These are phyloP conservation scores for Hippocampus abdominalis DNA, from an alignment of 2,113 vertebrate genomes.

Conservation along the genomic window DNA sequence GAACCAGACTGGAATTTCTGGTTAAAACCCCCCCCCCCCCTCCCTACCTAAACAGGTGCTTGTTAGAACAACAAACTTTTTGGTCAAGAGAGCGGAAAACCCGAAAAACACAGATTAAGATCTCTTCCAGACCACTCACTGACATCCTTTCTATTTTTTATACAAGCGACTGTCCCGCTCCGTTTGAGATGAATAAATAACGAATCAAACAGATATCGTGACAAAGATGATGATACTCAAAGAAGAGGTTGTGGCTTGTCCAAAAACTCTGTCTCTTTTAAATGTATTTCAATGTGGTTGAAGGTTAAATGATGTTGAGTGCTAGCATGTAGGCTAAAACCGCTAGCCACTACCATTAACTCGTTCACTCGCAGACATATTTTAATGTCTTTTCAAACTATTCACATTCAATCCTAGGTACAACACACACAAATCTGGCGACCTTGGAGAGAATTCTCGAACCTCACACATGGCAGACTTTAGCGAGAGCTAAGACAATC, in stretches of 20 bases:
- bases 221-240: background rate
- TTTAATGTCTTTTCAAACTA: too few relatives aligned
- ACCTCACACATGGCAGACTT: background rate
- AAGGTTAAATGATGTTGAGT: too few relatives aligned
- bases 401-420: too few relatives aligned
- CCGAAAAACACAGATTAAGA: slow-evolving; percentile 14
- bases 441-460: background rate
- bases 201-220: slow-evolving; percentile 8
- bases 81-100: slow-evolving; percentile 11
- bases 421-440: background rate
- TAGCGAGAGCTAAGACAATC: too few relatives aligned
- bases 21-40: slow-evolving; percentile 9
- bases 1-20: slow-evolving; percentile 60
- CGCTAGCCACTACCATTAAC: background rate
- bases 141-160: slow-evolving; percentile 4
- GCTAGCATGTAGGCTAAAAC: background rate
- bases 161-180: slow-evolving; percentile 14
- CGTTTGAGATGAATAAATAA: slow-evolving; percentile 20
- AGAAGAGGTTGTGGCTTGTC: background rate
- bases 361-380: too few relatives aligned
- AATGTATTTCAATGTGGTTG: too few relatives aligned
- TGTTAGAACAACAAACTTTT: slow-evolving; percentile 50
- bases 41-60: slow-evolving; percentile 52
- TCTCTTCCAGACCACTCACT: slow-evolving; percentile 55
- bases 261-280: background rate